Percentiles rank a stretch among this genome's conserved stretches.
Conservation (phyloP, 2,113 vertebrate genomes). For the Archilochus colubris region DNA sequence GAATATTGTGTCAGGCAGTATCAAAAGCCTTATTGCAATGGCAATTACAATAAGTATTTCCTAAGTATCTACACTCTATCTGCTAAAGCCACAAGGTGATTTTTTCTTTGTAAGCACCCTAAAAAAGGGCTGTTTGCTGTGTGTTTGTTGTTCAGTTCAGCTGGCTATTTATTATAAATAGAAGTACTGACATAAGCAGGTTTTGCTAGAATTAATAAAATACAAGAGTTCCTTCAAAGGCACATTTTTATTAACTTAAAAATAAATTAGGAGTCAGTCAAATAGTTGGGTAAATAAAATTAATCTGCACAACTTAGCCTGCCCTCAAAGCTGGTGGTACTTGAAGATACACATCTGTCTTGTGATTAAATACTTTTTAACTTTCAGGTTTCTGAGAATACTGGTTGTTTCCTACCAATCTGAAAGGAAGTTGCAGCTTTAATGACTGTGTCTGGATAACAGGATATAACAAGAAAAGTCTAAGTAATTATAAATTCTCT, state of each 20-base stretch:
- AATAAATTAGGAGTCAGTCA: neutral
- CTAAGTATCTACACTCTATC: neutral
- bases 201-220: neutral
- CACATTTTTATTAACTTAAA: neutral
- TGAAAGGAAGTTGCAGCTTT: constrained; percentile 34
- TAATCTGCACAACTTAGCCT: neutral
- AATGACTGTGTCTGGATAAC: constrained; percentile 7
- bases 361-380: constrained; percentile 12
- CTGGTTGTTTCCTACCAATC: neutral
- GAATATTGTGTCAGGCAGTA: neutral
- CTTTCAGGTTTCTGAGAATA: constrained; percentile 13
- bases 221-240: neutral
- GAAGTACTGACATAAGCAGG: neutral
- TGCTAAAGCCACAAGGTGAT: neutral
- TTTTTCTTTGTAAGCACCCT: neutral
- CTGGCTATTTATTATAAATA: neutral
- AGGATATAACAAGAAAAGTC: constrained; percentile 7
- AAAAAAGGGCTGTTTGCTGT: neutral
- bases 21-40: neutral
- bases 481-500: constrained; percentile 18
- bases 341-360: neutral
- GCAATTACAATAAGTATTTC: too few species aligned
- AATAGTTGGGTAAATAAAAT: neutral
- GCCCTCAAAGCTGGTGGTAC: neutral
- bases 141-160: neutral